Percentiles rank a stretch among this genome's conserved stretches.
These are phyloP conservation scores for Rhynchomys soricoides DNA, from an alignment of 2,113 vertebrate genomes.

Conservation along the genomic window DNA sequence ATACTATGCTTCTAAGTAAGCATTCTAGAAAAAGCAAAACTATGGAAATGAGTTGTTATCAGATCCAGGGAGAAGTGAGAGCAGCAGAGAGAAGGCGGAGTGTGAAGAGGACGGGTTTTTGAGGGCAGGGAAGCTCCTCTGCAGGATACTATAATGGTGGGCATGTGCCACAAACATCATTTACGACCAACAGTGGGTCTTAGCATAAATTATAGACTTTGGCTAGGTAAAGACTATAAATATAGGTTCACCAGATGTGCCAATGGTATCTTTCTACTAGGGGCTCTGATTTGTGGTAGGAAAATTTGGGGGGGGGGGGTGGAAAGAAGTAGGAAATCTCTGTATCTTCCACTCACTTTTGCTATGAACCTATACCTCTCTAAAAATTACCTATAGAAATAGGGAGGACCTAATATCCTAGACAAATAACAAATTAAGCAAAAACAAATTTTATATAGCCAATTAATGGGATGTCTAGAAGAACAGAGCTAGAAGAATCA, in stretches of 20 bases:
- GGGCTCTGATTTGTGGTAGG: neutral
- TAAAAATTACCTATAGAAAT: neutral
- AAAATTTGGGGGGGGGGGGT: too few species aligned
- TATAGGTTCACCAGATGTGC: neutral
- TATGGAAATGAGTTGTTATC: neutral
- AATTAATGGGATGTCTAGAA: neutral
- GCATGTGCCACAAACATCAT: neutral
- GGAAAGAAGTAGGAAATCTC: neutral
- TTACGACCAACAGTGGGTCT: neutral
- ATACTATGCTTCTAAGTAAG: neutral
- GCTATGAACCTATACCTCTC: neutral
- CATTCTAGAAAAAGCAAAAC: neutral
- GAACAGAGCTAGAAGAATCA: neutral
- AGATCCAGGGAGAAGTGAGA: neutral
- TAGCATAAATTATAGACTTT: neutral
- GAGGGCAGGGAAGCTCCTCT: neutral
- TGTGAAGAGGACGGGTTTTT: neutral
- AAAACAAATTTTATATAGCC: constrained; percentile 33
- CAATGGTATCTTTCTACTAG: neutral
- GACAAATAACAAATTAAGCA: neutral
- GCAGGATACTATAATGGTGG: too few species aligned
- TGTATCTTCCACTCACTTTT: neutral
- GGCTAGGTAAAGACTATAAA: neutral
- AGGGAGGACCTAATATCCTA: neutral
- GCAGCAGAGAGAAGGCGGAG: neutral